Evolutionary conservation across 2,797 vertebrate species (phyloP), one percentile per base, ranked within the genome.

Genomic region (Sebastes baramenuke): DNA sequence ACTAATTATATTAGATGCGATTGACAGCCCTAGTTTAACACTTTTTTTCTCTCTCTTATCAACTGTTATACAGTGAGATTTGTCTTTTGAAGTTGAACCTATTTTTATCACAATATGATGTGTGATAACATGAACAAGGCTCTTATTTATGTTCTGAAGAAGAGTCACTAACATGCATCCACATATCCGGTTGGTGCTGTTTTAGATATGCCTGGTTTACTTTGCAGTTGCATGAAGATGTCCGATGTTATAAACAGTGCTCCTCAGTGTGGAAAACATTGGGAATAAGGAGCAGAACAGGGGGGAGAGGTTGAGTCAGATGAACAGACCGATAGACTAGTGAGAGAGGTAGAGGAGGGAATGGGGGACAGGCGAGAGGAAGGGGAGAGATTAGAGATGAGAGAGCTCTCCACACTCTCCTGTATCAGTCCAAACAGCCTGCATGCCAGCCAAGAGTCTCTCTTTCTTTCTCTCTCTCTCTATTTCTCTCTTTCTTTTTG

Each of bases 391-490:
- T 85, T 88, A 84, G 85, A 79, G 87, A 88, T 80, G 79, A 84
- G 77, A 86, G 79, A 77, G 30, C 85, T 90, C 83, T 89, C 82
- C 81, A 84, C 84, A 80, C 82, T 85, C 82, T 82, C 55, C 86
- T 71, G 67, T 77, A 82, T 88, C 85, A 42, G 75, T 87, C 87
- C 89, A 92, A 92, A 87, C 84, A 77, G 87, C 67, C 75, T 69
- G 58, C 27, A 20, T 3, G 24, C 79, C 80, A 81, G 88, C 89
- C 88, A 90, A 87, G 61, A 85, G 62, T 85, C 84, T 82, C 27
- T 2, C 73, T 87, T 46, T 80, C 52, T 64, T 55, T 77, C 34
- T 81, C 49, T 64, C 49, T 86, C 82, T 84, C 27, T 2, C 73
- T 87, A 34, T 78, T 52, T 58, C 55, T 78, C 22, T 81, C 49